Percentiles rank a stretch among this genome's conserved stretches.
phyloP scores from a whole-genome alignment of 2,797 vertebrate genomes.

The Rhinoraja longicauda region DNA sequence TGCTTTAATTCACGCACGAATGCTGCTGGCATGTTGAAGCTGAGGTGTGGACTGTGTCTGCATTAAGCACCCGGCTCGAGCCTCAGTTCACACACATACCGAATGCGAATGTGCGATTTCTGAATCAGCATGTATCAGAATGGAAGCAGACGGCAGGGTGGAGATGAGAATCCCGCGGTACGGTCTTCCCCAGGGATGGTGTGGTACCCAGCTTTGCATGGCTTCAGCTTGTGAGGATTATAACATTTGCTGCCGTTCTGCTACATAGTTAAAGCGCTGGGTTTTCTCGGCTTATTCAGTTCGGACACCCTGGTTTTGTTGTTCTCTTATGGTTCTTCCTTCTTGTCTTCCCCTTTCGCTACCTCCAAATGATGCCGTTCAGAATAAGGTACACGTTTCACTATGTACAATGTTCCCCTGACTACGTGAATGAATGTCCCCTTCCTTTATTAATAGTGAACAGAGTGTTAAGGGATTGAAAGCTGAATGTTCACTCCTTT shows the following conservation, averaged over 20 bases:
- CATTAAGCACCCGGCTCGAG: neutral
- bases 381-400: conserved; percentile 1
- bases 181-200: neutral
- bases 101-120: neutral
- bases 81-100: neutral
- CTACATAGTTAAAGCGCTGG: neutral
- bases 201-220: neutral
- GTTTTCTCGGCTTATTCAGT: neutral
- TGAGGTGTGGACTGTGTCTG: neutral
- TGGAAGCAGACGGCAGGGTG: neutral
- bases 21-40: too few relatives aligned
- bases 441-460: neutral
- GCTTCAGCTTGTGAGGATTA: neutral
- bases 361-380: neutral
- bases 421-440: neutral
- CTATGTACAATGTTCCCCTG: neutral
- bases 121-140: neutral
- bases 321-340: neutral
- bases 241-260: neutral
- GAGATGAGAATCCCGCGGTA: neutral
- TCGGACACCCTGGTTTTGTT: neutral
- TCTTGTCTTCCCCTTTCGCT: neutral
- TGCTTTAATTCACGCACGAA: neutral
- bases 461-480: neutral
- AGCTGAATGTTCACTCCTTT: neutral